Percentiles rank a stretch among this genome's conserved stretches.
Evolutionary conservation across 2,797 vertebrate genomes (phyloP).

Genomic region (Coregonus ussuriensis): DNA sequence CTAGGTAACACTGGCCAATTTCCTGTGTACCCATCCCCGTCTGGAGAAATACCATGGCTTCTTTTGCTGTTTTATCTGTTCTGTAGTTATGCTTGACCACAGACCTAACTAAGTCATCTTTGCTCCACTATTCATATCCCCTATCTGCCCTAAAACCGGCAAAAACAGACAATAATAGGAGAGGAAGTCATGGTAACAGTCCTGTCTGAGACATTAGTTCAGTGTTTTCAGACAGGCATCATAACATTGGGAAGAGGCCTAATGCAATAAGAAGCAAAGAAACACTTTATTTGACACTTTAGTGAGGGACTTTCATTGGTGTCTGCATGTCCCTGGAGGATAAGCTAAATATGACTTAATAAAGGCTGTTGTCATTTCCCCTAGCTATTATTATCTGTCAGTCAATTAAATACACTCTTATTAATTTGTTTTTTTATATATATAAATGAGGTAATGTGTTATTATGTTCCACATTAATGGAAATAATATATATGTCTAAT

Average conservation of each 20-base stretch:
- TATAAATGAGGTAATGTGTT: no score
- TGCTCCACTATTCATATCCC: not conserved
- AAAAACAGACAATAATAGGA: not conserved
- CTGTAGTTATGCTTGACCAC: conserved; percentile 20
- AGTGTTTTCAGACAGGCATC: not conserved
- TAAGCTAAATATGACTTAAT: not conserved
- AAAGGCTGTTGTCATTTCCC: no score
- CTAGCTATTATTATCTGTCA: no score
- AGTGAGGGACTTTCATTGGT: not conserved
- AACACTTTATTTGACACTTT: not conserved
- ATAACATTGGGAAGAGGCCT: not conserved
- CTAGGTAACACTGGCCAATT: no score
- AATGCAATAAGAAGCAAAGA: not conserved
- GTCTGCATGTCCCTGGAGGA: not conserved
- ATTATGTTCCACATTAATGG: no score
- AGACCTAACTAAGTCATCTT: conserved; percentile 17
- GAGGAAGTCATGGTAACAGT: not conserved
- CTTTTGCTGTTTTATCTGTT: not conserved
- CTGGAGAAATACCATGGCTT: not conserved
- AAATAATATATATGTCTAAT: no score
- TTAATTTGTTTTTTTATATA: not conserved
- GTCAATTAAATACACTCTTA: no score
- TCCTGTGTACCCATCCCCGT: no score
- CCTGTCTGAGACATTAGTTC: not conserved
- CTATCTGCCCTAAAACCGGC: not conserved